Evolutionary conservation across 2,797 vertebrate species (phyloP), one percentile per base, ranked within the genome.

Genomic region (Liasis olivaceus): DNA sequence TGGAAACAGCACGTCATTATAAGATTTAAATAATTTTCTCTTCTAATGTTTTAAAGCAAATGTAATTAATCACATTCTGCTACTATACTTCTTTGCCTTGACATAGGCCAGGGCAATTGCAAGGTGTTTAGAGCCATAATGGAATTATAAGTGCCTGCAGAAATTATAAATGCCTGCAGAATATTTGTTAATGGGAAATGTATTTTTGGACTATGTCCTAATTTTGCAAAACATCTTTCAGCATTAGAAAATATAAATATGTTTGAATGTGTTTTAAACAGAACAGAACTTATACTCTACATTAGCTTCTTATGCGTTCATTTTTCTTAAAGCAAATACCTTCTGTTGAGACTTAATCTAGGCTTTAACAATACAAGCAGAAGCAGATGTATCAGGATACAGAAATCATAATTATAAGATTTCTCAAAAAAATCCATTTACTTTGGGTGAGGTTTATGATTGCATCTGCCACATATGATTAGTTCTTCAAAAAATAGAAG

Each of bases 21-120:
- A 66, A 22, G 20, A 5, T 12, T 42, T 89, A 59, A 77, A 60
- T 3, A 69, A 60, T 85, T 91, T 47, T 56, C 0, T 9, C 1
- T 0, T 62, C 51, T 63, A 60, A 81, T 89, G 26, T 42, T 12
- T 4, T 72, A 5, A 88, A 54, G 1, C 13, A 42, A 93, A 89
- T 7, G 69, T 14, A 63, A 9, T 92, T 95, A 91, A 54, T 91
- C 92, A 94, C 92, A 59, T 64, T 4, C 69, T 20, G 28, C 26
- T 88, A 22, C 69, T 64, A 31, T 92, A 59, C 81, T 51, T 60
- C 14, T 89, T 56, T 85, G 77, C 3, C 26, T 93, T 89, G 9
- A 2, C 87, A 91, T 62, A 66, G 22, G 11, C 89, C 13, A 51
- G n/a, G 28, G 11, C 87, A 22, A 51, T 62, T 87, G 85, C 13